phyloP scores from a whole-genome alignment of 30 jellyfish, hydroid and myxozoan genomes.

The Aurelia coerulea region DNA sequence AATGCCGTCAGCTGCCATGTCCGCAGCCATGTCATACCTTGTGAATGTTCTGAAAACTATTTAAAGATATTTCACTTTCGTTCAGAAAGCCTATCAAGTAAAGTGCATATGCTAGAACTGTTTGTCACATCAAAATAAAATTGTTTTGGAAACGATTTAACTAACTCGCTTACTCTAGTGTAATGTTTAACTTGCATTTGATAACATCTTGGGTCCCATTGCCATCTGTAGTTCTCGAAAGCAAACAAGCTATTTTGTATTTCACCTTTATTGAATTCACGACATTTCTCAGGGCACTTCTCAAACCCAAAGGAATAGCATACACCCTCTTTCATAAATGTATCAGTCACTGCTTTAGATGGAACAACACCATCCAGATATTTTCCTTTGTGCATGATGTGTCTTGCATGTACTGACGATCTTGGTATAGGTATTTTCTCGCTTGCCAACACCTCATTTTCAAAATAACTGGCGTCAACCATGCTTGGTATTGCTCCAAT shows the following conservation, averaged over 20 bases:
- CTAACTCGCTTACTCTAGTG: neutral
- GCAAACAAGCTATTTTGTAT: conserved; percentile 34
- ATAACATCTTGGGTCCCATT: conserved; percentile 52
- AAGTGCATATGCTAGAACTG: neutral
- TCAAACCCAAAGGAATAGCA: conserved; percentile 6
- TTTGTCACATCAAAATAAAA: neutral
- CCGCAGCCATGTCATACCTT: too few relatives aligned
- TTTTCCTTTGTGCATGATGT: conserved; percentile 14
- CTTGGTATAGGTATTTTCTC: conserved; percentile 52
- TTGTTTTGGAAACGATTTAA: neutral
- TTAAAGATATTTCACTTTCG: too few relatives aligned
- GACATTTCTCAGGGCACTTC: conserved; percentile 49
- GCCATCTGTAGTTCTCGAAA: conserved; percentile 37
- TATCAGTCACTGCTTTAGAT: neutral
- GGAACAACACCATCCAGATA: neutral
- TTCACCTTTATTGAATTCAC: conserved; percentile 4
- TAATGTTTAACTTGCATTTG: conserved; percentile 16
- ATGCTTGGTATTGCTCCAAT: conserved; percentile 16
- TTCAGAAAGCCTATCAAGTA: neutral
- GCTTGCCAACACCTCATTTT: conserved; percentile 17
- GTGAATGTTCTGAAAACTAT: too few relatives aligned
- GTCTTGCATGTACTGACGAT: conserved; percentile 36
- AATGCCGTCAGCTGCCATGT: too few relatives aligned
- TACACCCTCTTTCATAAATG: neutral
- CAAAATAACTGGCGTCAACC: conserved; percentile 26